Base-by-base conservation (phyloP, 2,797 vertebrate genomes). In the Cheirogaleus major region DNA sequence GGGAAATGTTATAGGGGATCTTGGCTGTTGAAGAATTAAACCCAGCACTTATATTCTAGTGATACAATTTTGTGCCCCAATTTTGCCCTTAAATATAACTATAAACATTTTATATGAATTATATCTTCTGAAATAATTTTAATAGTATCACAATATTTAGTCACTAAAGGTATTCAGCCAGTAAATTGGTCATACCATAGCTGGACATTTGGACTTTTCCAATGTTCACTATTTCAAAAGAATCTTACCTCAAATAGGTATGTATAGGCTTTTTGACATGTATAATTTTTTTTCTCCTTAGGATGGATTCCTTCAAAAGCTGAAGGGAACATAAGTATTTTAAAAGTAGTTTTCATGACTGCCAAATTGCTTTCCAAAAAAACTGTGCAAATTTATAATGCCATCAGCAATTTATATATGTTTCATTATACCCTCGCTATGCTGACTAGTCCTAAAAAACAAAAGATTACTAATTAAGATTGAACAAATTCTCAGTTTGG, bases 71-170 rank as follows among this genome's bases (percentile, higher is more conserved):
- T 57, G 17, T 72, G 20, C 5, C 14, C 38, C 52, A 69, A 69
- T 75, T 78, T 78, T 80, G 14, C 17, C 35, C 43, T 87, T 67
- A 75, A 96, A 23, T 23, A 22, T 9, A 82, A 67, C 55, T 83
- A 65, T 30, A 7, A 91, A 25, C 35, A 85, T 79, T 70, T 83
- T 48, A 76, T 38, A 48, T 18, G 14, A 89, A 86, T 81, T 63
- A 5, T 27, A 92, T n/a, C 87, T 95, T 94, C 52, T 80, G 48
- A 92, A 95, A 73, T 86, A 80, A 89, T 76, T 93, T 87, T 65
- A 89, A 79, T 48, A 76, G 35, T 41, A 87, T 38, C 15, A 57
- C 75, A 63, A 57, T 70, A 70, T 82, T 65, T 25, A 85, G 76
- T 4, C 38, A 91, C 43, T 52, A 89, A 89, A 90, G 52, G 20